Evolutionary conservation across 2,888 invertebrate species (phyloP).

Genomic region (Pristionchus exspectatus): DNA sequence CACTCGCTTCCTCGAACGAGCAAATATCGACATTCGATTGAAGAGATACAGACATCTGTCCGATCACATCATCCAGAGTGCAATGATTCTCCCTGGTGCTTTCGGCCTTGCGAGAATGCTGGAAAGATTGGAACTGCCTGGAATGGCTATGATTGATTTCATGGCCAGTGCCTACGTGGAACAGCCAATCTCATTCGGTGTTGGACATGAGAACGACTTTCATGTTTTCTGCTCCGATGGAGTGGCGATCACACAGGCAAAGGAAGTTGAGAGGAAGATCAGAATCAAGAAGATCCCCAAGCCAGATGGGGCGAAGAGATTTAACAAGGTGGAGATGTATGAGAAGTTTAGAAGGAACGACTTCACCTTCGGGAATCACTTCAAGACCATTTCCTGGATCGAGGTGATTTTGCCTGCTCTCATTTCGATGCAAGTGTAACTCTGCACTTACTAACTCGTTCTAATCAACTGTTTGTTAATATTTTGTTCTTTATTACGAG

Average conservation of each 20-base stretch:
- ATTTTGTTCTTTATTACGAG: not conserved
- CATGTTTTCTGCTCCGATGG: not conserved
- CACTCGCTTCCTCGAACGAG: constrained; percentile 13
- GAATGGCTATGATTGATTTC: constrained; percentile 61
- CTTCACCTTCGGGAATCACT: constrained; percentile 24
- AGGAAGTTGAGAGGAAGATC: not conserved
- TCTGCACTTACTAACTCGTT: not conserved
- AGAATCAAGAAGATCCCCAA: not conserved
- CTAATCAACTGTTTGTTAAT: not conserved
- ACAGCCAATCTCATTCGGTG: not conserved
- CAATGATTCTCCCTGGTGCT: constrained; percentile 66
- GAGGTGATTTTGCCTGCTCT: not conserved
- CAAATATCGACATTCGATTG: constrained; percentile 26
- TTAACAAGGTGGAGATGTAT: constrained; percentile 60
- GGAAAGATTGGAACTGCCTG: not conserved
- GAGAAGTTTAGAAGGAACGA: constrained; percentile 59
- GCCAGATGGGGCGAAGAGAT: not conserved
- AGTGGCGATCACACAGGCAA: constrained; percentile 46
- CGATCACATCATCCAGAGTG: constrained; percentile 64
- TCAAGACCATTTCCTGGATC: not conserved
- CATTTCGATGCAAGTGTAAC: not conserved
- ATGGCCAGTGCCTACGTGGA: constrained; percentile 45
- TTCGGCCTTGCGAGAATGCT: not conserved
- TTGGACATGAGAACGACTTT: not conserved
- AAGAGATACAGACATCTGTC: constrained; percentile 57